Percentiles rank a stretch among this genome's conserved stretches.
Conservation (phyloP, 2,113 vertebrate genomes). For the Scytalopus superciliaris region DNA sequence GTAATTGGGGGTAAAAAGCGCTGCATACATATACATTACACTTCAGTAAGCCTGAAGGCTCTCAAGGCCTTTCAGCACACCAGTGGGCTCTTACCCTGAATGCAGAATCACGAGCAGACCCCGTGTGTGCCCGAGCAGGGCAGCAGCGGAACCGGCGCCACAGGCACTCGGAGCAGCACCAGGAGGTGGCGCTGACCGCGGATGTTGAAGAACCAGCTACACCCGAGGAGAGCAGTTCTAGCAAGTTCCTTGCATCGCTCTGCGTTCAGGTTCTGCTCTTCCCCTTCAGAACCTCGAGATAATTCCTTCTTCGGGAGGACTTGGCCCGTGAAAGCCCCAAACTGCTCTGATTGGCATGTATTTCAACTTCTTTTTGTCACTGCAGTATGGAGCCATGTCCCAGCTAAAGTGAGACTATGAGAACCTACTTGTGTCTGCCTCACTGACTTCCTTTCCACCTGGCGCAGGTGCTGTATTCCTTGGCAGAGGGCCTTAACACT, state of each 20-base stretch:
- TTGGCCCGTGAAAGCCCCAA: not conserved
- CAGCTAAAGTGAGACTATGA: not conserved
- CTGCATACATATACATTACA: not conserved
- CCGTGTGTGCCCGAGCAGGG: not conserved
- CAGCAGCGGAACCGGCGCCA: fast-evolving
- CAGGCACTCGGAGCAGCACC: not conserved
- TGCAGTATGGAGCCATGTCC: not conserved
- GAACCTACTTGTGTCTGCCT: not conserved
- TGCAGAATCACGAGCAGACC: fast-evolving
- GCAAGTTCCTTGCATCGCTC: not conserved
- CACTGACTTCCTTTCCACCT: not conserved
- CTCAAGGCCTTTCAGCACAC: not conserved
- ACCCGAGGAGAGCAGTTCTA: not conserved
- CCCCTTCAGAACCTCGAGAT: not conserved
- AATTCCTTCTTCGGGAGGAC: not conserved
- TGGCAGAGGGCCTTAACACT: not conserved
- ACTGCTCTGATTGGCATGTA: not conserved
- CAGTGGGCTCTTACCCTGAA: not conserved
- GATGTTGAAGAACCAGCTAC: not conserved
- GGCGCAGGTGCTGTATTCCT: not conserved
- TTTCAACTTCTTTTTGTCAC: not conserved
- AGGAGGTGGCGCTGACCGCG: not conserved
- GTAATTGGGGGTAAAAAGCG: fast-evolving
- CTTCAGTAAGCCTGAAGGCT: not conserved
- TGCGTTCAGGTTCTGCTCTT: not conserved